Evolutionary conservation across 35 echinoderm and acorn worm genomes (phyloP).

Genomic region (Lytechinus pictus): DNA sequence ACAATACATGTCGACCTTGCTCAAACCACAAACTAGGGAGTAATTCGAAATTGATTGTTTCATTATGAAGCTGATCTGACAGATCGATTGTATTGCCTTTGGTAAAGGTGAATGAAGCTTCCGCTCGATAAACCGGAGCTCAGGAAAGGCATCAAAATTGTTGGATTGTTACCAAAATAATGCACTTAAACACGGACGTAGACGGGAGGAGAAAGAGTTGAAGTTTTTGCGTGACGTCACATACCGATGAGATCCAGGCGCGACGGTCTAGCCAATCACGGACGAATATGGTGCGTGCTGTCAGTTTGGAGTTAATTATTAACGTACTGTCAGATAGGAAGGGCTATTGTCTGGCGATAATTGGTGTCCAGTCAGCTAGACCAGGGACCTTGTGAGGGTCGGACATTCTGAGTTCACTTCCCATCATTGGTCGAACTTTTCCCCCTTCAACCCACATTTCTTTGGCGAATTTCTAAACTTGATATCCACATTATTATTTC

Average conservation of each 20-base stretch:
- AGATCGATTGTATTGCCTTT: background rate
- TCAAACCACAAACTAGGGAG: background rate
- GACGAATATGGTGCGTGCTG: background rate
- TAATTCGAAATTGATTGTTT: background rate
- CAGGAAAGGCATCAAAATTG: background rate
- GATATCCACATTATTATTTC: too few relatives aligned
- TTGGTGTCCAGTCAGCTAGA: background rate
- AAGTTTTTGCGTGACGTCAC: background rate
- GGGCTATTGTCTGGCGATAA: background rate
- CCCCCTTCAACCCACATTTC: background rate
- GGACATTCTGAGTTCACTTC: background rate
- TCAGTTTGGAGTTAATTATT: background rate
- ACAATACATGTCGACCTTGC: slow-evolving; percentile 1
- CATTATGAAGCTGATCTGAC: background rate
- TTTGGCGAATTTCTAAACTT: background rate
- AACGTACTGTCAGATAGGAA: background rate
- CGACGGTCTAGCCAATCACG: background rate
- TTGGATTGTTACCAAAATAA: background rate
- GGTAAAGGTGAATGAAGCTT: background rate
- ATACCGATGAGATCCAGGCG: background rate
- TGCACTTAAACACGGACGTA: background rate
- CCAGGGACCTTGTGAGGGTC: background rate
- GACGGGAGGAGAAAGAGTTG: background rate
- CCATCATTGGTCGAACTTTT: too few relatives aligned
- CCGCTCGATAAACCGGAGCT: background rate